These are phyloP conservation scores for Montifringilla adamsi DNA, from an alignment of 2,113 vertebrate species.

Conservation along the genomic window DNA sequence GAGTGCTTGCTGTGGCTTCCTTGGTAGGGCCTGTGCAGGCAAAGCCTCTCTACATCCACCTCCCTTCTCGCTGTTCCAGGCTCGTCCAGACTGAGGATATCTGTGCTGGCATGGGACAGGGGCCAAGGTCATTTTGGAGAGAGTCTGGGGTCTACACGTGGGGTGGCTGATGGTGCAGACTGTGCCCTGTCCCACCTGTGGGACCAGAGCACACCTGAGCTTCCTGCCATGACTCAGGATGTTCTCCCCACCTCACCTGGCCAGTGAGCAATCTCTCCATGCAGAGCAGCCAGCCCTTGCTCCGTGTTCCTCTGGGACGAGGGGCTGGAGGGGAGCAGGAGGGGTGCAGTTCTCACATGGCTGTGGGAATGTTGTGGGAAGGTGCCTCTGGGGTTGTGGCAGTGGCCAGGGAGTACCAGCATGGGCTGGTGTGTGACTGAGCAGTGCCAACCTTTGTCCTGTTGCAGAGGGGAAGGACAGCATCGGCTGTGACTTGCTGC, in stretches of 20 bases:
- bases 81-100: not conserved
- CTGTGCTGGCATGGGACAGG: not conserved
- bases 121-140: not conserved
- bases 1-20: not conserved
- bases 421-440: not conserved
- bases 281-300: not conserved
- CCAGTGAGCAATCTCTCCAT: not conserved
- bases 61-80: not conserved
- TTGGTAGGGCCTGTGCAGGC: not conserved
- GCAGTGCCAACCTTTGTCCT: not conserved
- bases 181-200: accelerated
- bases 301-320: accelerated
- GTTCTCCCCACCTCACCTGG: not conserved
- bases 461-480: slow-evolving; percentile 87
- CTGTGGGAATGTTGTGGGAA: not conserved
- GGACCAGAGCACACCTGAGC: not conserved
- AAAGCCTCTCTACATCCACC: not conserved
- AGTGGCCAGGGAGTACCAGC: not conserved
- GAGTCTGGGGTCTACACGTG: not conserved
- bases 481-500: slow-evolving; percentile 87
- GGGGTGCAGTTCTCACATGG: accelerated
- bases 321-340: not conserved
- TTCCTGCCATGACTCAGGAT: accelerated
- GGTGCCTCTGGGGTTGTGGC: accelerated
- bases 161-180: not conserved